Percentiles rank a stretch among this genome's conserved stretches.
Conservation (phyloP, 2,888 invertebrate species). For the Amiota communis region DNA sequence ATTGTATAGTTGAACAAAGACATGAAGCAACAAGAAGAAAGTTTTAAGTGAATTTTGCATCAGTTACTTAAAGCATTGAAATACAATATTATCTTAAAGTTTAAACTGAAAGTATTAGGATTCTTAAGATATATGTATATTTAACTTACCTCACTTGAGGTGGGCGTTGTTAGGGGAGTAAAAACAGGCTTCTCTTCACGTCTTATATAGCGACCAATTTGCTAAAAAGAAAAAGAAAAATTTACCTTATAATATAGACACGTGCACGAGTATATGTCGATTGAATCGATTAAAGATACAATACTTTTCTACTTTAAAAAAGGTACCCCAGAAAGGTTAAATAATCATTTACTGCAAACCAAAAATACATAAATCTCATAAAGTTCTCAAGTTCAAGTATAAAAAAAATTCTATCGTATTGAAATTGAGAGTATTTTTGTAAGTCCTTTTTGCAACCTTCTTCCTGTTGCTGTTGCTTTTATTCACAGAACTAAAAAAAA, state of each 20-base stretch:
- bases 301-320: background rate
- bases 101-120: background rate
- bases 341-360: no score
- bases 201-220: conserved; percentile 68
- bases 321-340: background rate
- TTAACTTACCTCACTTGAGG: conserved; percentile 63
- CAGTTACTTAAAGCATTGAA: background rate
- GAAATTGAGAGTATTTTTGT: no score
- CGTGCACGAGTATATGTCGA: no score
- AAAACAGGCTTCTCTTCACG: conserved; percentile 67
- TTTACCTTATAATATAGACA: no score
- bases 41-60: background rate
- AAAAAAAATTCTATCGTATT: no score
- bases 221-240: conserved; percentile 54
- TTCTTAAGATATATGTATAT: background rate
- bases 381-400: no score
- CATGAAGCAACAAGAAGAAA: background rate
- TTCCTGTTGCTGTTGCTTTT: no score
- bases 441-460: no score
- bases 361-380: no score
- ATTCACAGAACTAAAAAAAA: no score
- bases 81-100: background rate
- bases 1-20: background rate
- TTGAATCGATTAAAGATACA: no score
- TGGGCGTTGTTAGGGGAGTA: conserved; percentile 62